These are phyloP conservation scores for Thaumetopoea pityocampa DNA, from an alignment of 1,140 invertebrate species.

Conservation along the genomic window DNA sequence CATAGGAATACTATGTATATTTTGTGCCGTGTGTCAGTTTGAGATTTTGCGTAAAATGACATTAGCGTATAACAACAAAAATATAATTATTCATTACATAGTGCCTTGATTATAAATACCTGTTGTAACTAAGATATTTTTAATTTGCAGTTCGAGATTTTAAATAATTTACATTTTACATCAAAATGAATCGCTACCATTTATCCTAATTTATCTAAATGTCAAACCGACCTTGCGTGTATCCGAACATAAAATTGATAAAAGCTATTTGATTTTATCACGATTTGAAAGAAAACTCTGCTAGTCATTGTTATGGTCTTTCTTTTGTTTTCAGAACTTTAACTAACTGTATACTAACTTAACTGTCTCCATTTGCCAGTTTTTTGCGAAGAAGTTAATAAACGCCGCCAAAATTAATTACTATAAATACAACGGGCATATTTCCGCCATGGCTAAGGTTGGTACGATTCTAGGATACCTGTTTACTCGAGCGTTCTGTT, in stretches of 20 bases:
- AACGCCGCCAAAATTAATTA: conserved; percentile 65
- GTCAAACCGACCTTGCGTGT: background rate
- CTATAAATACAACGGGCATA: conserved; percentile 67
- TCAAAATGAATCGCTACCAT: background rate
- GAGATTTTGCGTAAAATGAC: too few relatives aligned
- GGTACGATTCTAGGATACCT: conserved; percentile 32
- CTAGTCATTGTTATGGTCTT: conserved; percentile 17
- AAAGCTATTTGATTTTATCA: too few relatives aligned
- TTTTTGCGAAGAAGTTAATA: conserved; percentile 17
- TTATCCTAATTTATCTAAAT: conserved; percentile 1
- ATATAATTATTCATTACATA: too few relatives aligned
- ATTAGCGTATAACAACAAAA: too few relatives aligned
- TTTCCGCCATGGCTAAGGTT: conserved; percentile 62
- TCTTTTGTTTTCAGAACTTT: conserved; percentile 16
- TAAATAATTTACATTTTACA: background rate
- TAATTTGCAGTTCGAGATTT: too few relatives aligned
- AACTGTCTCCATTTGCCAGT: too few relatives aligned
- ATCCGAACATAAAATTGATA: conserved; percentile 7
- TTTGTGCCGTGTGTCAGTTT: too few relatives aligned
- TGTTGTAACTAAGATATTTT: too few relatives aligned
- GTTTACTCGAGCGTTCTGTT: conserved; percentile 6
- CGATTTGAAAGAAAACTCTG: conserved; percentile 5
- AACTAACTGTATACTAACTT: too few relatives aligned
- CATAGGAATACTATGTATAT: conserved; percentile 1
- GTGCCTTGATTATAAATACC: too few relatives aligned